These are phyloP conservation scores for Ammodytes dubius DNA, from an alignment of 2,113 vertebrate genomes.

Conservation along the genomic window DNA sequence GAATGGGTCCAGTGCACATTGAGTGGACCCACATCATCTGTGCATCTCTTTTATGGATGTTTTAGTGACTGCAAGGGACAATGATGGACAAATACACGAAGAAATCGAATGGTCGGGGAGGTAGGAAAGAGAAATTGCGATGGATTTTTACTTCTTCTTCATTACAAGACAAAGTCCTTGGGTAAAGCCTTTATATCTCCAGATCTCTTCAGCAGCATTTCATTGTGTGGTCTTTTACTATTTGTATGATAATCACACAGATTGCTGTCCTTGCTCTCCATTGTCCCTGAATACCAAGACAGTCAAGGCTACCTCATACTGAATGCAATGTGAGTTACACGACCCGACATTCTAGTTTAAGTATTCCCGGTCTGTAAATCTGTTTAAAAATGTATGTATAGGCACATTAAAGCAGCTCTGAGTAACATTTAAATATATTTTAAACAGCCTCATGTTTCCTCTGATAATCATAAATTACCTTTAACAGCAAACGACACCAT, in stretches of 20 bases:
- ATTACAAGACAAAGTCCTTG: not conserved
- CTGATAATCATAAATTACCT: too few species aligned
- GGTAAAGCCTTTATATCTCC: slow-evolving; percentile 20
- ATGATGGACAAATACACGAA: not conserved
- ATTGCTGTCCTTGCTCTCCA: slow-evolving; percentile 50
- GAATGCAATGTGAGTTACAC: slow-evolving; percentile 38
- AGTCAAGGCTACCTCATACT: slow-evolving; percentile 54
- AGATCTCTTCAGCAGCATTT: slow-evolving; percentile 28
- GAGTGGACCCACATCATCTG: slow-evolving; percentile 1
- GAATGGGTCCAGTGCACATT: not conserved
- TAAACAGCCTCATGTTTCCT: too few species aligned
- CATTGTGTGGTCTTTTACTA: slow-evolving; percentile 35
- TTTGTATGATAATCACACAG: slow-evolving; percentile 71
- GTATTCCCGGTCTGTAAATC: slow-evolving; percentile 33
- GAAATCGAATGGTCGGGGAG: not conserved
- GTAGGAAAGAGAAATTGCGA: not conserved
- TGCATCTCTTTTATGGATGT: not conserved
- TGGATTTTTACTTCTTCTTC: not conserved
- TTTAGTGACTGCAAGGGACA: not conserved
- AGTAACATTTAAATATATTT: too few species aligned
- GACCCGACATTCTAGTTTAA: slow-evolving; percentile 33
- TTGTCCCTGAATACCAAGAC: slow-evolving; percentile 60
- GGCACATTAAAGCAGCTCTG: slow-evolving; percentile 15
- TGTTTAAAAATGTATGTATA: slow-evolving; percentile 21
- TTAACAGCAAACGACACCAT: too few species aligned